Evolutionary conservation across 2,888 invertebrate genomes (phyloP).

Genomic region (Volucella inflata): DNA sequence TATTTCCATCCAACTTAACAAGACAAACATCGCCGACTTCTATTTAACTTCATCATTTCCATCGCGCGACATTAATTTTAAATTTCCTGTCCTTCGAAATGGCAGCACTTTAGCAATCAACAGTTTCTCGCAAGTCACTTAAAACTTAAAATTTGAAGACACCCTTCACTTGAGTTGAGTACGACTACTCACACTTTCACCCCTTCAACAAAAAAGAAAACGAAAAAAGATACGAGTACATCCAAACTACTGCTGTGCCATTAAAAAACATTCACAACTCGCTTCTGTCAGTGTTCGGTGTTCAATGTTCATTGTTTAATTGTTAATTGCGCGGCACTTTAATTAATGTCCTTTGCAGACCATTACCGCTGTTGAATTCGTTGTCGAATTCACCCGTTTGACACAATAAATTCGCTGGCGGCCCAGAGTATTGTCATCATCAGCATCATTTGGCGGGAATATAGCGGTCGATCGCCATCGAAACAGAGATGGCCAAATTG

Average conservation of each 20-base stretch:
- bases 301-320: too few relatives aligned
- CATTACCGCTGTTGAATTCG: constrained; percentile 21
- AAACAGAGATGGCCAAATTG: neutral
- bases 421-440: constrained; percentile 19
- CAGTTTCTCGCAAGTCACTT: neutral
- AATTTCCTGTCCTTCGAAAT: neutral
- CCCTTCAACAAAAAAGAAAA: too few relatives aligned
- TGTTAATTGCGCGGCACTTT: constrained; percentile 47
- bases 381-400: constrained; percentile 13
- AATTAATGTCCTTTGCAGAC: constrained; percentile 66
- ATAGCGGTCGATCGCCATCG: neutral
- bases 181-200: too few relatives aligned
- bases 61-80: constrained; percentile 4
- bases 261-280: too few relatives aligned
- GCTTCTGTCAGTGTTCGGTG: too few relatives aligned
- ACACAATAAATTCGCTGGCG: constrained; percentile 12
- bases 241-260: too few relatives aligned
- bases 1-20: too few relatives aligned
- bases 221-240: too few relatives aligned
- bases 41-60: neutral
- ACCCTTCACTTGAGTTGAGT: neutral
- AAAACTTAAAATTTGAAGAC: neutral
- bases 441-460: neutral
- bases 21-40: too few relatives aligned
- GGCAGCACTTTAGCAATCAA: neutral